A percentile compares a stretch with the other conserved stretches of the same genome.
Evolutionary conservation across 2,113 vertebrate species (phyloP).

Genomic region (Clinocottus analis): DNA sequence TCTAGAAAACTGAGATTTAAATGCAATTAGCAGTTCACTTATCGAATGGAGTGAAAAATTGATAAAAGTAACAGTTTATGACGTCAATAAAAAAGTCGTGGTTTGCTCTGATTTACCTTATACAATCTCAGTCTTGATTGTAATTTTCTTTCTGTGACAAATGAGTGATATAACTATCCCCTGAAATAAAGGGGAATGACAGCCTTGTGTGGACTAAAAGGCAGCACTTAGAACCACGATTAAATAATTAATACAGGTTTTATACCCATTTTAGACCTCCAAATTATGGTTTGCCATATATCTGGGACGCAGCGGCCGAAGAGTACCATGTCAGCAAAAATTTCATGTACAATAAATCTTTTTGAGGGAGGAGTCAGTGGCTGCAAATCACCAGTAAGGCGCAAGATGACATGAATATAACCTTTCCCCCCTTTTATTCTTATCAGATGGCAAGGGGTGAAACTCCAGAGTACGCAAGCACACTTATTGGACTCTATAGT

Average conservation of each 20-base stretch:
- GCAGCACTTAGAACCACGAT: conserved; percentile 83
- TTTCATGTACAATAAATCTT: conserved; percentile 77
- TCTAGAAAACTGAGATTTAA: conserved; percentile 47
- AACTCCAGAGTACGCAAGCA: conserved; percentile 1
- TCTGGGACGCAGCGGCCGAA: conserved; percentile 62
- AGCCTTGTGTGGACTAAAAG: conserved; percentile 78
- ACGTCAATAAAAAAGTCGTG: conserved; percentile 57
- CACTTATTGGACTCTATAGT: background rate
- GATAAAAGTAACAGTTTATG: conserved; percentile 67
- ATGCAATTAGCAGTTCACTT: conserved; percentile 61
- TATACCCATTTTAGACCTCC: conserved; percentile 81
- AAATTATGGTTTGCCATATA: conserved; percentile 84
- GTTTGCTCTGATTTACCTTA: conserved; percentile 66
- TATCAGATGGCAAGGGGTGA: conserved; percentile 18
- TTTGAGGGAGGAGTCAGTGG: conserved; percentile 52
- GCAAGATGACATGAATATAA: conserved; percentile 56
- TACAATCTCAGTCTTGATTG: conserved; percentile 61
- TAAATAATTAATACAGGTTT: conserved; percentile 86
- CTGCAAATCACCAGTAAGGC: conserved; percentile 60
- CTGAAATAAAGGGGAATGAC: conserved; percentile 78
- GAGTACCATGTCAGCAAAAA: conserved; percentile 77
- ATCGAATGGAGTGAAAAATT: conserved; percentile 59
- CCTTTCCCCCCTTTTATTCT: conserved; percentile 55
- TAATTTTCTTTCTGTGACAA: conserved; percentile 72
- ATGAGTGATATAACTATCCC: conserved; percentile 78